These are phyloP conservation scores for Spatula clypeata DNA, from an alignment of 2,797 vertebrate species.

Conservation along the genomic window DNA sequence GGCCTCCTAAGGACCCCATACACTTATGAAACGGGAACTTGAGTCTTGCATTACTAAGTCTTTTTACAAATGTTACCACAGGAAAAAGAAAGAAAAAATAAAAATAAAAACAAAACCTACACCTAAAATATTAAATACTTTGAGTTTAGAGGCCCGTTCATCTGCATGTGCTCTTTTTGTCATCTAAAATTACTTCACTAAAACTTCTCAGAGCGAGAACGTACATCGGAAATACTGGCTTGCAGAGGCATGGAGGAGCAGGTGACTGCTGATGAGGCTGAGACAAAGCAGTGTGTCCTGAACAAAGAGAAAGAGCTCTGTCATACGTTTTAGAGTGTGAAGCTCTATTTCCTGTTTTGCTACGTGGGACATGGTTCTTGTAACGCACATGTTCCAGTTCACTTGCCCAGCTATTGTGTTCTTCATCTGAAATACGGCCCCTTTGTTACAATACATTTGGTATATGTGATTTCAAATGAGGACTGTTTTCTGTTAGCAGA, in stretches of 20 bases:
- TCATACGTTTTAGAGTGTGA: background rate
- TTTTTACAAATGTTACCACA: background rate
- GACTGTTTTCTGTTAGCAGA: background rate
- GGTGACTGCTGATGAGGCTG: slow-evolving; percentile 10
- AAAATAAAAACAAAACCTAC: too few species aligned
- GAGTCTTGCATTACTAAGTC: background rate
- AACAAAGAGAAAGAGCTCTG: slow-evolving; percentile 2
- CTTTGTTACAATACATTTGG: background rate
- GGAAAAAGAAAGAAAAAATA: background rate
- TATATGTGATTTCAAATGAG: background rate
- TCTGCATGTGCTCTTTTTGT: background rate
- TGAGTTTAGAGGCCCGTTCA: background rate
- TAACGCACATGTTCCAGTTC: background rate
- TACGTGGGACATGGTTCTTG: accelerated
- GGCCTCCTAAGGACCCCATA: background rate
- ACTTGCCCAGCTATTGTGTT: slow-evolving; percentile 4
- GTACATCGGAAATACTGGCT: background rate
- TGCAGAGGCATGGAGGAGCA: background rate
- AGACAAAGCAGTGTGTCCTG: background rate
- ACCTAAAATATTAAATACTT: background rate
- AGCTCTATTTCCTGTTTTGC: slow-evolving; percentile 39
- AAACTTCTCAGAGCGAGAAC: background rate
- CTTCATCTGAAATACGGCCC: background rate
- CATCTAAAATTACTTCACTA: background rate
- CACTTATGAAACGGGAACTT: background rate